phyloP scores from a whole-genome alignment of 2,888 invertebrate species.

The Polymixis lichenea region DNA sequence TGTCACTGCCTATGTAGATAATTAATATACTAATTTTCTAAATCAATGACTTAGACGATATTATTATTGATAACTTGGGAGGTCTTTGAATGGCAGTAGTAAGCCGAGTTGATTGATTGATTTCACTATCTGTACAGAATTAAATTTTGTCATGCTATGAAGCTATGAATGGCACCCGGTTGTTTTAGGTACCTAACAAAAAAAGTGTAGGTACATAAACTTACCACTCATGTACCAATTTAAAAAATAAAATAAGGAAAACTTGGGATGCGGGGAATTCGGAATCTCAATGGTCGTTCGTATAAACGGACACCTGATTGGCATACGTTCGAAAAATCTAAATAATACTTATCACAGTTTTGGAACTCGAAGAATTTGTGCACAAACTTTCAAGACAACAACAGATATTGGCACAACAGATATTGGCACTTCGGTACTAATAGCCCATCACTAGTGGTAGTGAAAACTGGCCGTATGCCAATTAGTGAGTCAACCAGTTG shows the following conservation, averaged over 20 bases:
- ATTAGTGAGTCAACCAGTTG: constrained; percentile 71
- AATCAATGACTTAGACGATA: neutral
- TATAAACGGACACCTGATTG: neutral
- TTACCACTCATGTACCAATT: neutral
- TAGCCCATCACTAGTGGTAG: constrained; percentile 59
- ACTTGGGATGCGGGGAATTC: neutral
- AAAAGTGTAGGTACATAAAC: neutral
- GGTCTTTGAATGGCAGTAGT: constrained; percentile 33
- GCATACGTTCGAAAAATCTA: constrained; percentile 3
- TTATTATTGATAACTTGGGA: constrained; percentile 19
- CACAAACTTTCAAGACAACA: too few relatives aligned
- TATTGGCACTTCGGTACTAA: constrained; percentile 37
- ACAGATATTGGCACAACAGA: constrained; percentile 32
- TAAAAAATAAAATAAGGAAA: constrained; percentile 2
- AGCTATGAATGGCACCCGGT: neutral
- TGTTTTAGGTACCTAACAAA: constrained; percentile 1
- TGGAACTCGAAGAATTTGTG: neutral
- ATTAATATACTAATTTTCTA: neutral
- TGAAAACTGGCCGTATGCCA: constrained; percentile 73
- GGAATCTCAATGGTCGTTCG: neutral
- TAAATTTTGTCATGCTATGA: constrained; percentile 7
- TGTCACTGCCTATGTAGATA: neutral
- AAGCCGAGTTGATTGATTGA: constrained; percentile 30
- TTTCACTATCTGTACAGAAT: constrained; percentile 15
- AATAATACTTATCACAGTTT: neutral